A percentile compares a stretch with the other conserved stretches of the same genome.
Evolutionary conservation across 2,113 vertebrate species (phyloP).

Genomic region (Micromys minutus): DNA sequence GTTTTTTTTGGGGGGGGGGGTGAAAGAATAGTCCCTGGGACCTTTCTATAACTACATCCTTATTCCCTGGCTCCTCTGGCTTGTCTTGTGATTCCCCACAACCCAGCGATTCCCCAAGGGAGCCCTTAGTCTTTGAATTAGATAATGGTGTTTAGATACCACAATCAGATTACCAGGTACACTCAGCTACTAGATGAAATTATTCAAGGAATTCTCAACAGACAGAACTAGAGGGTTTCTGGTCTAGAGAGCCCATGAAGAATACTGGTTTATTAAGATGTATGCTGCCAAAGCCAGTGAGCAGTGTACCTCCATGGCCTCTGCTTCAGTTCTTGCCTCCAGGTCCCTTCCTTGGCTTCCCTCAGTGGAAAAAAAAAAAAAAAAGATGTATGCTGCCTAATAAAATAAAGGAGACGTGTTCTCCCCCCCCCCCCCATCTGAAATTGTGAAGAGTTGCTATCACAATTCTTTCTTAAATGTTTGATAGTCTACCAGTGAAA

Average conservation of each 20-base stretch:
- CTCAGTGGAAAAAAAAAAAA: no score
- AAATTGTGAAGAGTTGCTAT: neutral
- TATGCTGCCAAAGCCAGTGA: no score
- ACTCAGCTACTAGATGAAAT: neutral
- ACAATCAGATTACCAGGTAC: neutral
- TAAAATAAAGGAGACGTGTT: neutral
- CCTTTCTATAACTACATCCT: neutral
- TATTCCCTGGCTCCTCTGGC: neutral
- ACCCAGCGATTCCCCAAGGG: neutral
- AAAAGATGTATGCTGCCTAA: neutral
- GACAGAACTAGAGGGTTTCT: neutral
- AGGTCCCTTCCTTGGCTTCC: no score
- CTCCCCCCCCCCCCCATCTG: neutral
- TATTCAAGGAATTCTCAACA: neutral
- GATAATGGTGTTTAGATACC: neutral
- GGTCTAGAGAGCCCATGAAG: neutral
- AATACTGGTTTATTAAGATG: neutral
- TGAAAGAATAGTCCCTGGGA: neutral
- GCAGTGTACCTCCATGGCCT: no score
- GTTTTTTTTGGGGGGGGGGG: no score
- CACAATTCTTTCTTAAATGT: constrained; percentile 7
- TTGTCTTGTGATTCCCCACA: neutral
- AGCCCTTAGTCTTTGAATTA: neutral
- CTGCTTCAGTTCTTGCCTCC: no score
- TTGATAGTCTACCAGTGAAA: constrained; percentile 26